phyloP scores from a whole-genome alignment of 2,797 vertebrate genomes.

The Lates japonicus region DNA sequence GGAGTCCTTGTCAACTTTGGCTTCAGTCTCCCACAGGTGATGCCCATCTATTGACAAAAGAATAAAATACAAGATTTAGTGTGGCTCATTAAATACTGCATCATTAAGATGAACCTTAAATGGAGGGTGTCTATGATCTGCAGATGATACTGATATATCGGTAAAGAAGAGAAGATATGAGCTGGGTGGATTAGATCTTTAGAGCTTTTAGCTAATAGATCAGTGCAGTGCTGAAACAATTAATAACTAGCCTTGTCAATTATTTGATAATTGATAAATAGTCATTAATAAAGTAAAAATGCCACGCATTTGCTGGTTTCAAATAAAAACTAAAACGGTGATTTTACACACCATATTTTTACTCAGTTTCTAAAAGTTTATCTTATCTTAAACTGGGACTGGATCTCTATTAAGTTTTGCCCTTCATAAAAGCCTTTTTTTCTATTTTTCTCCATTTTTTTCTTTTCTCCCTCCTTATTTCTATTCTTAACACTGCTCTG shows the following conservation, averaged over 20 bases:
- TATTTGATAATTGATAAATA: background rate
- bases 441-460: background rate
- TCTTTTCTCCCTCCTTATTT: background rate
- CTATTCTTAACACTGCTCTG: slow-evolving; percentile 46
- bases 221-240: background rate
- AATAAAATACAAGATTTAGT: slow-evolving; percentile 28
- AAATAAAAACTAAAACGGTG: background rate
- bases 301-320: background rate
- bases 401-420: background rate
- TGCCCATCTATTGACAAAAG: slow-evolving; percentile 90
- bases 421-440: background rate
- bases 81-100: background rate
- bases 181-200: background rate
- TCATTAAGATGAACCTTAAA: background rate
- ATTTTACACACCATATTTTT: background rate
- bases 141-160: background rate
- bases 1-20: slow-evolving; percentile 95
- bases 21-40: slow-evolving; percentile 98
- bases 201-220: slow-evolving; percentile 4
- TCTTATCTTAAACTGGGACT: background rate
- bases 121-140: slow-evolving; percentile 1
- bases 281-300: background rate
- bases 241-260: background rate
- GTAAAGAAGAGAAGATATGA: background rate
- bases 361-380: background rate